phyloP scores from a whole-genome alignment of 2,888 invertebrate species.

The Icerya purchasi region DNA sequence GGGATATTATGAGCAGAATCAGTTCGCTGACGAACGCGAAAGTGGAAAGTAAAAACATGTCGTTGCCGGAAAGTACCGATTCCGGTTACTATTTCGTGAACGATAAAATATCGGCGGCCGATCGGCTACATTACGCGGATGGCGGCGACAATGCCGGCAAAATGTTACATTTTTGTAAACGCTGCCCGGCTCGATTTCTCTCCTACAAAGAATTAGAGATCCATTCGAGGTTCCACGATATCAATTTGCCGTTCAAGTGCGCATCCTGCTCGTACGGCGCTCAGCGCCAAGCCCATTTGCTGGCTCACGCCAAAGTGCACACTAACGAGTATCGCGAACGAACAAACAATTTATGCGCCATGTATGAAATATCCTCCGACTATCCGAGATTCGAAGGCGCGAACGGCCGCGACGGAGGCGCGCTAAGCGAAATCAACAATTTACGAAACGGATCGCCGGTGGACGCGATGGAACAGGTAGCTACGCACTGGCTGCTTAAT shows the following conservation, averaged over 20 bases:
- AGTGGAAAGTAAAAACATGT: background rate
- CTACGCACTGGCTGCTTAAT: background rate
- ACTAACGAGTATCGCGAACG: conserved; percentile 56
- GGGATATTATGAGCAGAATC: conserved; percentile 2
- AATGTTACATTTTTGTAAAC: conserved; percentile 47
- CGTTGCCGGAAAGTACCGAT: background rate
- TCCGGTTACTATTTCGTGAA: background rate
- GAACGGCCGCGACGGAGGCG: conserved; percentile 27
- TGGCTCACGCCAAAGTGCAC: conserved; percentile 49
- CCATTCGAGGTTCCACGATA: conserved; percentile 48
- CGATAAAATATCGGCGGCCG: background rate
- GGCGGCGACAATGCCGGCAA: too few relatives aligned
- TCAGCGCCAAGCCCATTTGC: conserved; percentile 42
- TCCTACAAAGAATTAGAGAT: conserved; percentile 48
- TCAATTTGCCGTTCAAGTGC: conserved; percentile 42
- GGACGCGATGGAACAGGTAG: background rate
- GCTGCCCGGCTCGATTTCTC: conserved; percentile 66
- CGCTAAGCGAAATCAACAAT: conserved; percentile 17
- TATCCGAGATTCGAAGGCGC: conserved; percentile 39
- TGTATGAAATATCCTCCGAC: conserved; percentile 39
- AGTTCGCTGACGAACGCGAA: background rate
- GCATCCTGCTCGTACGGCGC: conserved; percentile 57
- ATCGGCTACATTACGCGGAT: conserved; percentile 16
- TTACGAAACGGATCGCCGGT: background rate
- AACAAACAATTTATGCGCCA: conserved; percentile 41